phyloP scores from a whole-genome alignment of 2,113 vertebrate genomes.

The Sinocyclocheilus grahami region DNA sequence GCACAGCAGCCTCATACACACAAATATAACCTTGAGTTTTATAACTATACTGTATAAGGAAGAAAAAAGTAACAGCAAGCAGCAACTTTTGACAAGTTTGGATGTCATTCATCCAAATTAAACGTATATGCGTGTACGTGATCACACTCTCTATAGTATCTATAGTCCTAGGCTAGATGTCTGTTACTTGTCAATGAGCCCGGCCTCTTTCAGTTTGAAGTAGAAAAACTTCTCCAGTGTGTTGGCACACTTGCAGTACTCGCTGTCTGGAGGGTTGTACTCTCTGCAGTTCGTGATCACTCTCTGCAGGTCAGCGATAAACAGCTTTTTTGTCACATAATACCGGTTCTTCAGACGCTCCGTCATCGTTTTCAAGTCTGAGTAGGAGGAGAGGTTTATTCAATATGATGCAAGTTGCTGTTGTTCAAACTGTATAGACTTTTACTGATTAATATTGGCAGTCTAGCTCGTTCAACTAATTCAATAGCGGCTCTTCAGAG shows the following conservation, averaged over 20 bases:
- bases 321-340: conserved; percentile 98
- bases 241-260: conserved; percentile 98
- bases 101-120: not conserved
- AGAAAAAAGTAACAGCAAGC: not conserved
- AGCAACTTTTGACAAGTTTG: conserved; percentile 1
- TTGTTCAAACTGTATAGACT: not conserved
- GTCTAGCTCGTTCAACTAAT: not conserved
- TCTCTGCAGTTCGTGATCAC: conserved; percentile 98
- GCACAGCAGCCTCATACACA: not conserved
- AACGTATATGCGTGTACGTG: not conserved
- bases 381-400: not conserved
- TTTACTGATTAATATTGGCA: not conserved
- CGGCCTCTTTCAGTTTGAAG: conserved; percentile 98
- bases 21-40: not conserved
- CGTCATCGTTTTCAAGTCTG: conserved; percentile 98
- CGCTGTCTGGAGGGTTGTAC: conserved; percentile 97
- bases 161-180: not conserved
- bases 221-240: conserved; percentile 99
- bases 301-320: conserved; percentile 96
- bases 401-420: not conserved
- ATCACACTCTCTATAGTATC: conserved; percentile 11
- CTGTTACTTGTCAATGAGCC: conserved; percentile 91
- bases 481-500: not conserved
- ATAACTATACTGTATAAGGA: not conserved
- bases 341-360: conserved; percentile 95